These are phyloP conservation scores for Dreissena polymorpha DNA, from an alignment of 1,140 invertebrate species.

Conservation along the genomic window DNA sequence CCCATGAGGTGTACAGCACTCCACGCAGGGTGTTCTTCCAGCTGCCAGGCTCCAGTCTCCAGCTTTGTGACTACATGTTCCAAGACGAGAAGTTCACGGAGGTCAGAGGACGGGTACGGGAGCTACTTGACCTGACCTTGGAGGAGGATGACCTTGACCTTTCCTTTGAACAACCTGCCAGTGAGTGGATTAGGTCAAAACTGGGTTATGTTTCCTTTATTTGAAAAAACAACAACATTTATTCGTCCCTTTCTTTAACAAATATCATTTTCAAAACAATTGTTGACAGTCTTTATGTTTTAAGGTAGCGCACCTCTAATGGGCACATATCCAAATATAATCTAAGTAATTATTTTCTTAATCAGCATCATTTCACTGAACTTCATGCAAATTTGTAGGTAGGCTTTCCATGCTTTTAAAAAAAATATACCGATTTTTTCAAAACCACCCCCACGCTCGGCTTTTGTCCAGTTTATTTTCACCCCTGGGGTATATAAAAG, in stretches of 20 bases:
- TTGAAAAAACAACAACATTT: neutral
- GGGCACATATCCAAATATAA: no score
- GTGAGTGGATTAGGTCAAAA: slow-evolving; percentile 20
- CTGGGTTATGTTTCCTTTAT: neutral
- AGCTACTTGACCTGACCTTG: slow-evolving; percentile 87
- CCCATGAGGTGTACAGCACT: slow-evolving; percentile 87
- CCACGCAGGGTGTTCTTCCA: slow-evolving; percentile 88
- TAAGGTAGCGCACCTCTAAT: no score
- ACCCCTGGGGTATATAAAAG: no score
- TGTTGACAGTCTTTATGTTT: neutral
- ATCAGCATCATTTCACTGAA: no score
- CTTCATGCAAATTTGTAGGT: neutral
- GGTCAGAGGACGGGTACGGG: slow-evolving; percentile 86
- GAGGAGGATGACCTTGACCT: slow-evolving; percentile 72
- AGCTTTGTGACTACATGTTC: slow-evolving; percentile 91
- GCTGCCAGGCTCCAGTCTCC: slow-evolving; percentile 84
- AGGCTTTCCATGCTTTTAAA: no score
- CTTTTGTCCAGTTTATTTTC: no score
- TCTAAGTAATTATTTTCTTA: no score
- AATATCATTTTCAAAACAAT: neutral
- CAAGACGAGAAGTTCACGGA: slow-evolving; percentile 90
- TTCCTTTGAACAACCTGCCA: slow-evolving; percentile 76
- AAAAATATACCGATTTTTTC: no score
- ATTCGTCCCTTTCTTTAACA: neutral
- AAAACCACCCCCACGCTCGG: no score